phyloP scores from a whole-genome alignment of 2,797 vertebrate genomes.

The Erethizon dorsatum region DNA sequence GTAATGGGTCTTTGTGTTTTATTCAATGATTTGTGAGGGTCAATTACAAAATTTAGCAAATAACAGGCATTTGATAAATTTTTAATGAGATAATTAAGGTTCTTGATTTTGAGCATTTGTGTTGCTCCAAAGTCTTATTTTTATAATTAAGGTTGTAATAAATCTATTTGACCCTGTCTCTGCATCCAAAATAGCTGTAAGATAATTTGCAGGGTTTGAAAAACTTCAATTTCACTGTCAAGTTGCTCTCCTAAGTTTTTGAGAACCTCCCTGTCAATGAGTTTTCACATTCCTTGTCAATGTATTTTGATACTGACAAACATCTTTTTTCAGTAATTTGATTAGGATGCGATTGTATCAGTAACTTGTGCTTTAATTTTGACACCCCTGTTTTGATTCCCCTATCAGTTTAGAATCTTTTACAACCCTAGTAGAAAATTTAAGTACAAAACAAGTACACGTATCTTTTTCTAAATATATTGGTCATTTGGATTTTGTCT shows the following conservation, averaged over 20 bases:
- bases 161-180: not conserved
- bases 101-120: not conserved
- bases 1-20: not conserved
- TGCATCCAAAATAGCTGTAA: not conserved
- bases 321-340: not conserved
- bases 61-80: not conserved
- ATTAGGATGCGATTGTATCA: not conserved
- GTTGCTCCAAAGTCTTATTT: not conserved
- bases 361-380: not conserved
- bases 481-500: not conserved
- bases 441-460: not conserved
- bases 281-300: not conserved
- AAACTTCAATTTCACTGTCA: not conserved
- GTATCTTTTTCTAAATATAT: not conserved
- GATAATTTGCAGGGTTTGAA: not conserved
- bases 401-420: not conserved
- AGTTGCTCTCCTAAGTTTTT: not conserved
- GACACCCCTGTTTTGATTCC: not conserved
- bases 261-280: not conserved
- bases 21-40: not conserved
- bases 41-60: conserved; percentile 9
- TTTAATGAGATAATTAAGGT: not conserved
- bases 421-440: not conserved
- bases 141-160: not conserved
- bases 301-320: not conserved